Evolutionary conservation across 2,113 vertebrate genomes (phyloP), one percentile per base, ranked within the genome.

Genomic region (Planiliza haematocheilus): DNA sequence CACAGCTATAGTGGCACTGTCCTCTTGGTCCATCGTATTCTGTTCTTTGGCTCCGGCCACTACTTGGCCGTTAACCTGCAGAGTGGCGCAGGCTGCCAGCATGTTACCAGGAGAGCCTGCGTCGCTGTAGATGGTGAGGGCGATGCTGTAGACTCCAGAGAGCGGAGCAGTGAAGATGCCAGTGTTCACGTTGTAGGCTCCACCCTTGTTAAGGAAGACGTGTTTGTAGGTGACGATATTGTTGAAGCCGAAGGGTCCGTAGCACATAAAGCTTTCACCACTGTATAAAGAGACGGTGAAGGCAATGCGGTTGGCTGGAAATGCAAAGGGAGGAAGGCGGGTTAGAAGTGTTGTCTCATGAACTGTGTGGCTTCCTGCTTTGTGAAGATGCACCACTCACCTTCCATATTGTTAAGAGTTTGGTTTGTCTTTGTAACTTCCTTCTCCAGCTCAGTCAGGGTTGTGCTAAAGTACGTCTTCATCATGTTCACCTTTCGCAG

Each of bases 121-220:
- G 1, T 93, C 92, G 8, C 90, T 93, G 82, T 86, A 92, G 13
- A 82, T 39, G 0, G 89, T 93, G 7, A 94, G 18, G 2, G 92
- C 83, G 21, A 94, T 13, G 49, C 46, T 88, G 79, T 94, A 94
- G 65, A 93, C 74, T 1, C 93, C 93, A 1, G 87, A 69, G 34
- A 17, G 63, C 1, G 80, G 88, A 1, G 64, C 89, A 0, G 79
- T 90, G 76, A 93, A 94, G 41, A 84, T 3, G 1, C 93, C 92
- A 0, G 77, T 90, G 4, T 0, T 2, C 1, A 4, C 0, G 34
- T 34, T 74, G 79, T 93, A 94, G 63, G 24, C 34, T 0, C 20
- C 20, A 0, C 91, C 89, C 36, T 89, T n/a, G 77, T 94, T 93
- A 12, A 93, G 46, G 69, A 92, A 90, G 20, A 80, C 43, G 0